Conservation (phyloP, 2,797 vertebrate genomes). For the Acanthiza pusilla region DNA sequence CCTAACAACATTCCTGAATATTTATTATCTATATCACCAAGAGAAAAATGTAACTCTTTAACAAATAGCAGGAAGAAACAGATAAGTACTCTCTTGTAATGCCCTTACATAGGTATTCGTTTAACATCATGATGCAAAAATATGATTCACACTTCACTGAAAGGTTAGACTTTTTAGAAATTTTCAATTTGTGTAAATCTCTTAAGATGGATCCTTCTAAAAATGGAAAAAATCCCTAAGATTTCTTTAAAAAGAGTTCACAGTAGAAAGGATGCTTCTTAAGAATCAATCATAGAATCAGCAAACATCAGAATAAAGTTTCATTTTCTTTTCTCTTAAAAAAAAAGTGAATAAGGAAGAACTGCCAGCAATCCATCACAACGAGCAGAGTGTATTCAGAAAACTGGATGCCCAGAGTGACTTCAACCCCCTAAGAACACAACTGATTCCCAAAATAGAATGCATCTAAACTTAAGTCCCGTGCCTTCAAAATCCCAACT, state of each 20-base stretch:
- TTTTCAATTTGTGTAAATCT: not conserved
- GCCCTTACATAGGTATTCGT: not conserved
- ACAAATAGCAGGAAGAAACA: not conserved
- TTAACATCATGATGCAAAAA: not conserved
- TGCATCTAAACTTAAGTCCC: not conserved
- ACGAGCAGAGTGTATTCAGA: not conserved
- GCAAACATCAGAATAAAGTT: not conserved
- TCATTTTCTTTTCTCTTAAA: not conserved
- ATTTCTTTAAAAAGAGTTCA: not conserved
- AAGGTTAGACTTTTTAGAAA: not conserved
- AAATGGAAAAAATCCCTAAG: not conserved
- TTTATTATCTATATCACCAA: not conserved
- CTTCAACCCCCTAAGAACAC: not conserved
- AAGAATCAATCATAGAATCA: not conserved
- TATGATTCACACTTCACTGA: not conserved
- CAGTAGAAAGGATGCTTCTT: not conserved
- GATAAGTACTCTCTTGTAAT: not conserved
- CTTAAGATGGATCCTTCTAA: not conserved
- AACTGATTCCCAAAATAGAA: not conserved
- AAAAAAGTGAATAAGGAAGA: not conserved
- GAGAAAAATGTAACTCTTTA: not conserved
- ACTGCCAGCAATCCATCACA: not conserved
- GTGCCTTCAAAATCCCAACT: not conserved
- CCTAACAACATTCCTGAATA: not conserved
- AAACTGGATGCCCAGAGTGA: not conserved